phyloP scores from a whole-genome alignment of 2,888 invertebrate species.

The Sycophila texana region DNA sequence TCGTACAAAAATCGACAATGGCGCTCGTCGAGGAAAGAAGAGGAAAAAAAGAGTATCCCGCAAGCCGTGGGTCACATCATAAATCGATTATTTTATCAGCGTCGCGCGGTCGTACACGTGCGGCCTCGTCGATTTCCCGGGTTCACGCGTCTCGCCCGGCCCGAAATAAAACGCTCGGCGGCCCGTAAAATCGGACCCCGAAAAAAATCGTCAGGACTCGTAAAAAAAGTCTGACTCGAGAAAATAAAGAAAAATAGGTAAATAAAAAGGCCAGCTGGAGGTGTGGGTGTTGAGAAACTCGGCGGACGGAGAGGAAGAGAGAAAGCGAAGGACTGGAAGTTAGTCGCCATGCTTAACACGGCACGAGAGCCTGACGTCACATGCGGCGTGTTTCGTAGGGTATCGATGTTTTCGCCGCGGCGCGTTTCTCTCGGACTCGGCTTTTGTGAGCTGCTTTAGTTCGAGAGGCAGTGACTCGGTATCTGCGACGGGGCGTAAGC shows the following conservation, averaged over 20 bases:
- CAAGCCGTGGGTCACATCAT: slow-evolving; percentile 2
- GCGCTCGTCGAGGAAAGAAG: background rate
- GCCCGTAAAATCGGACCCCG: background rate
- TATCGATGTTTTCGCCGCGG: no score
- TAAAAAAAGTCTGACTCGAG: no score
- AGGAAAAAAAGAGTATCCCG: background rate
- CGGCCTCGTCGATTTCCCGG: background rate
- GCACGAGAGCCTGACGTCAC: slow-evolving; percentile 27
- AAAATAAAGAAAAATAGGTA: background rate
- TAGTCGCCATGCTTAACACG: slow-evolving; percentile 23
- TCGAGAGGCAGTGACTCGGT: no score
- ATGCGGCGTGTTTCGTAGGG: no score
- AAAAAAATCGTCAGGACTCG: background rate
- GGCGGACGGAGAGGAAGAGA: background rate
- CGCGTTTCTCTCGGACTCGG: no score
- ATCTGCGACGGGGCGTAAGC: no score
- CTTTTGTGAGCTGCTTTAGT: no score
- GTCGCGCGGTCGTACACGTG: background rate
- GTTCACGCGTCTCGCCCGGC: background rate
- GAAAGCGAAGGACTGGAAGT: background rate
- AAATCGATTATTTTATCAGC: slow-evolving; percentile 44
- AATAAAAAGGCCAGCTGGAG: no score
- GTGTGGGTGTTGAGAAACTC: no score
- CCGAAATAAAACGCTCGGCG: background rate
- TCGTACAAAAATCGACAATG: background rate